phyloP scores from a whole-genome alignment of 2,113 vertebrate genomes.

The Crotophaga sulcirostris region DNA sequence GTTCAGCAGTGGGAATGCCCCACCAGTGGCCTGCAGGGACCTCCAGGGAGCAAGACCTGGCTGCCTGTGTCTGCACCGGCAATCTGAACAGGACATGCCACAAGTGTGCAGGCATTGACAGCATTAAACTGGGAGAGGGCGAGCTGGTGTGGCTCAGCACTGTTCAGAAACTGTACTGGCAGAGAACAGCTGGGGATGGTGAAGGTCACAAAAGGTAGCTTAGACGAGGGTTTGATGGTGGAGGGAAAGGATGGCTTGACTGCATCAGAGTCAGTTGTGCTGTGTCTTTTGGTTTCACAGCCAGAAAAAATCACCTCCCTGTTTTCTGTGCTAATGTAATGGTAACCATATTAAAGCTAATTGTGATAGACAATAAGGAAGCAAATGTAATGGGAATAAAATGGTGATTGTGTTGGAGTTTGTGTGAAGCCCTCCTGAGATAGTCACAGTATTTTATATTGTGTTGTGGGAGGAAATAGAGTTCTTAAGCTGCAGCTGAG shows the following conservation, averaged over 20 bases:
- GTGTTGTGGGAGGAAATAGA: background rate
- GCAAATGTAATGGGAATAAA: background rate
- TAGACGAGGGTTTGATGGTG: background rate
- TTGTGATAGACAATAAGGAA: background rate
- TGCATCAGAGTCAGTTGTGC: background rate
- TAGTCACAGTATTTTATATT: background rate
- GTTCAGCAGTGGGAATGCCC: background rate
- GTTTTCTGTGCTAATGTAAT: background rate
- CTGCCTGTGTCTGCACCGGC: background rate
- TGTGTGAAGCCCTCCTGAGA: background rate
- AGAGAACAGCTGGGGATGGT: background rate
- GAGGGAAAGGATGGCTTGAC: background rate
- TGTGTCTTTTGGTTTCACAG: background rate
- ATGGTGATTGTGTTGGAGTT: background rate
- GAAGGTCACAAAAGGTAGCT: background rate
- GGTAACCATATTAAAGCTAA: background rate
- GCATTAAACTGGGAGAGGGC: rapidly evolving
- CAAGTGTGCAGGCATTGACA: background rate
- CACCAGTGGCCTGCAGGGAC: background rate
- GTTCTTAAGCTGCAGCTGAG: background rate
- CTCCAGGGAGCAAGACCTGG: background rate
- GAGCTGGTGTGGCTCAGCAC: background rate
- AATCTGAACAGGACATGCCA: background rate
- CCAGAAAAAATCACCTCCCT: background rate
- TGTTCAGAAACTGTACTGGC: background rate